A percentile compares a stretch with the other conserved stretches of the same genome.
phyloP scores from a whole-genome alignment of 1,140 invertebrate species.

The Euglossa dilemma region DNA sequence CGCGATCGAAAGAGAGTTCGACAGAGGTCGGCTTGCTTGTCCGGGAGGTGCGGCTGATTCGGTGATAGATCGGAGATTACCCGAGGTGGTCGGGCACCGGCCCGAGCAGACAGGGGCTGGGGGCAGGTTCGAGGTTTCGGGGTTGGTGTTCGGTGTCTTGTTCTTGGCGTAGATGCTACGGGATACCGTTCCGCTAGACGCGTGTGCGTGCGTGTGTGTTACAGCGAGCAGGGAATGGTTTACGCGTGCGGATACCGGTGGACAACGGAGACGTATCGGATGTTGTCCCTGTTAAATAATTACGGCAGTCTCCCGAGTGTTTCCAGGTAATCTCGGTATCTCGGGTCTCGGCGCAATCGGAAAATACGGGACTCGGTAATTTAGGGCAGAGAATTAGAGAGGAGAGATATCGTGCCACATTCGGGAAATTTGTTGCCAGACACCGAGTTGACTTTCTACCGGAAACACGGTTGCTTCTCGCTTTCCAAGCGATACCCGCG shows the following conservation, averaged over 20 bases:
- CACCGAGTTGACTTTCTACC: background rate
- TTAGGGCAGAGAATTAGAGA: background rate
- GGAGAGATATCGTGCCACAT: constrained; percentile 15
- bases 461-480: background rate
- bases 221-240: background rate
- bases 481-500: no score
- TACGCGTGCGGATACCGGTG: background rate
- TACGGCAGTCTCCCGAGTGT: background rate
- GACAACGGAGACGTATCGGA: background rate
- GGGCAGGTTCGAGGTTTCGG: background rate
- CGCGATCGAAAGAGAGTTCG: constrained; percentile 9
- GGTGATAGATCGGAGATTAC: constrained; percentile 31
- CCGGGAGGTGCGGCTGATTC: constrained; percentile 3
- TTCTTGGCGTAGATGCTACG: background rate
- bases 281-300: background rate
- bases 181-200: background rate
- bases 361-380: background rate
- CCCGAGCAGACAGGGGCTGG: background rate
- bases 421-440: constrained; percentile 9
- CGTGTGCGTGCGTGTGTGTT: background rate
- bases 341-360: background rate
- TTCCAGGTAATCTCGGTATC: background rate
- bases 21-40: background rate
- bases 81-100: background rate
- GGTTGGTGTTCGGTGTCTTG: background rate